phyloP scores from a whole-genome alignment of 2,113 vertebrate species.

The Stegastes partitus region DNA sequence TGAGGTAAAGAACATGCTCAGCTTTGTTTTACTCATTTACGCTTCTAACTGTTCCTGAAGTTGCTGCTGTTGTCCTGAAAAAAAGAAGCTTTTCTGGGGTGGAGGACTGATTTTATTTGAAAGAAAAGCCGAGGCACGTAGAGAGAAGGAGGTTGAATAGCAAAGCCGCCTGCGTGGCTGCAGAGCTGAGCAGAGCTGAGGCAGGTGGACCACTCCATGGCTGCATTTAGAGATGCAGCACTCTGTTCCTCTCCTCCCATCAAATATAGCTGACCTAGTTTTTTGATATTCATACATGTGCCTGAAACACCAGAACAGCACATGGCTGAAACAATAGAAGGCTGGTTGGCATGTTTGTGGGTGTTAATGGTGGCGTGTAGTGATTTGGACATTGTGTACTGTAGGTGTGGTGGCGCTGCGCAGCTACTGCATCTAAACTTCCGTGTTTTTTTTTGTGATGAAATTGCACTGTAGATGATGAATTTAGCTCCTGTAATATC shows the following conservation, averaged over 20 bases:
- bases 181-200: conserved; percentile 53
- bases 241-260: conserved; percentile 55
- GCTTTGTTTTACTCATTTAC: neutral
- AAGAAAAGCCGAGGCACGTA: conserved; percentile 18
- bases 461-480: conserved; percentile 7
- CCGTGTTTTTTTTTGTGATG: neutral
- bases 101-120: conserved; percentile 33
- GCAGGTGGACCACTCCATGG: conserved; percentile 50
- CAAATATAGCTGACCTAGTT: conserved; percentile 80
- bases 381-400: conserved; percentile 21
- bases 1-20: conserved; percentile 48
- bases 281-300: conserved; percentile 68
- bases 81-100: neutral
- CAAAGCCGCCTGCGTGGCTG: conserved; percentile 31
- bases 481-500: neutral
- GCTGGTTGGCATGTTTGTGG: conserved; percentile 4
- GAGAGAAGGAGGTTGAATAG: conserved; percentile 49
- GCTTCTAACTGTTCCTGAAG: conserved; percentile 7
- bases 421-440: conserved; percentile 1
- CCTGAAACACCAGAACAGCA: conserved; percentile 51
- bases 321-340: conserved; percentile 32
- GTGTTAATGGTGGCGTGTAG: neutral
- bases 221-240: conserved; percentile 63
- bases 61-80: conserved; percentile 29
- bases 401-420: neutral